Evolutionary conservation across 92 coral and sea anemone species (phyloP).

Genomic region (Epizoanthus illoricatus): DNA sequence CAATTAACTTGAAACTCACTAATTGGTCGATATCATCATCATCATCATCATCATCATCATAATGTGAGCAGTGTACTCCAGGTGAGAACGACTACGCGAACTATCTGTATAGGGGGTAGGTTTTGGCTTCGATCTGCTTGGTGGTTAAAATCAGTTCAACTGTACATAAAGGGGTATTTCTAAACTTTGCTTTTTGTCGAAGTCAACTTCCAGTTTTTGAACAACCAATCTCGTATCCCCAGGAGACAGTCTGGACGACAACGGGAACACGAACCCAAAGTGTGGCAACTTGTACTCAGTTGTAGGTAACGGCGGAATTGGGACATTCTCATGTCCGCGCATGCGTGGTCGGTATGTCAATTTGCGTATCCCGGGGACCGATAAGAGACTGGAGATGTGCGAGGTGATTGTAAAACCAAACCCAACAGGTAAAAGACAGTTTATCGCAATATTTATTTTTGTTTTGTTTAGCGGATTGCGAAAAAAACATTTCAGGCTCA

Average conservation of each 20-base stretch:
- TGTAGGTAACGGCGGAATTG: background rate
- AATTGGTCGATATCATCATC: too few species aligned
- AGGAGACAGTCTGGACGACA: constrained; percentile 26
- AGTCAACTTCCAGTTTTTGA: background rate
- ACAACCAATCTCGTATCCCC: background rate
- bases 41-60: too few species aligned
- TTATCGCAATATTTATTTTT: too few species aligned
- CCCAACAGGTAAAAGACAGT: constrained; percentile 20
- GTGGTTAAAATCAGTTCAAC: too few species aligned
- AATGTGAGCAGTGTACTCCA: background rate
- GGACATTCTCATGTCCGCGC: constrained; percentile 17
- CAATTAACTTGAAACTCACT: too few species aligned
- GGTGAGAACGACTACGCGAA: too few species aligned
- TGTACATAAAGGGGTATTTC: too few species aligned
- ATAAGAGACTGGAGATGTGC: constrained; percentile 25
- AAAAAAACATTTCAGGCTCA: too few species aligned
- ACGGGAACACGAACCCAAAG: constrained; percentile 42
- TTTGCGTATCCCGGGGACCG: constrained; percentile 16
- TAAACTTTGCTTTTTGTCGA: too few species aligned
- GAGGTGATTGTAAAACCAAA: constrained; percentile 39
- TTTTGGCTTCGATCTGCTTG: too few species aligned
- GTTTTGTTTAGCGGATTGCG: too few species aligned
- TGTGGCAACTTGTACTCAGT: constrained; percentile 38
- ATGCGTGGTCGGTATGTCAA: constrained; percentile 25
- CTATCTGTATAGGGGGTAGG: too few species aligned